These are phyloP conservation scores for Thymelicus acteon DNA, from an alignment of 2,888 invertebrate genomes.

Conservation along the genomic window DNA sequence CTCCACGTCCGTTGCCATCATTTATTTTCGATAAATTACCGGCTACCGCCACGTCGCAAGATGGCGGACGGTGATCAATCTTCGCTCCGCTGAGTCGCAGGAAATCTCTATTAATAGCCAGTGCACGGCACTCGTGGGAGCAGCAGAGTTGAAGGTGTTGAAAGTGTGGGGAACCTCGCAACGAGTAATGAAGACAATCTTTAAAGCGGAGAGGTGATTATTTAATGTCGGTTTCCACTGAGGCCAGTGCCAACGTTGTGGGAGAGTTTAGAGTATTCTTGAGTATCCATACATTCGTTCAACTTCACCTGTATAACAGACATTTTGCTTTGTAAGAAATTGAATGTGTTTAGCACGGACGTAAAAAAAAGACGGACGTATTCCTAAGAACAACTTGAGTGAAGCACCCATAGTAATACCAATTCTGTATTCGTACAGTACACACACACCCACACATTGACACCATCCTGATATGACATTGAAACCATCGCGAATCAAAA, in stretches of 20 bases:
- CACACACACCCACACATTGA: too few species aligned
- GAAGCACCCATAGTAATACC: too few species aligned
- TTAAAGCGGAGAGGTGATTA: background rate
- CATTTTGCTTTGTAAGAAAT: too few species aligned
- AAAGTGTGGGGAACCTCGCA: background rate
- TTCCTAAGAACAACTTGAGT: too few species aligned
- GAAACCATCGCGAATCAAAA: too few species aligned
- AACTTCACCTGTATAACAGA: too few species aligned
- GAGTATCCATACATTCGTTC: too few species aligned
- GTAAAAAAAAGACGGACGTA: too few species aligned
- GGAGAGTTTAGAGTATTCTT: background rate
- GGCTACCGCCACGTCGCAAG: constrained; percentile 28
- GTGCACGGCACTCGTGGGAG: constrained; percentile 21
- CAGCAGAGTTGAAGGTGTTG: constrained; percentile 1
- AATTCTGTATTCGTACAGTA: too few species aligned
- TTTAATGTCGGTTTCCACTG: background rate
- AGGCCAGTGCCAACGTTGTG: background rate
- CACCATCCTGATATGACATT: too few species aligned
- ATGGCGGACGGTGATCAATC: constrained; percentile 35
- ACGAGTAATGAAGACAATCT: constrained; percentile 1
- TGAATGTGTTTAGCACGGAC: too few species aligned
- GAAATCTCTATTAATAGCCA: constrained; percentile 34
- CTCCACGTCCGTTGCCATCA: constrained; percentile 8
- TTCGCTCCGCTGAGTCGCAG: constrained; percentile 27
- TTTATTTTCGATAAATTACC: constrained; percentile 33